Percentiles rank a stretch among this genome's conserved stretches.
These are phyloP conservation scores for Nannospalax galili DNA, from an alignment of 2,113 vertebrate species.

Conservation along the genomic window DNA sequence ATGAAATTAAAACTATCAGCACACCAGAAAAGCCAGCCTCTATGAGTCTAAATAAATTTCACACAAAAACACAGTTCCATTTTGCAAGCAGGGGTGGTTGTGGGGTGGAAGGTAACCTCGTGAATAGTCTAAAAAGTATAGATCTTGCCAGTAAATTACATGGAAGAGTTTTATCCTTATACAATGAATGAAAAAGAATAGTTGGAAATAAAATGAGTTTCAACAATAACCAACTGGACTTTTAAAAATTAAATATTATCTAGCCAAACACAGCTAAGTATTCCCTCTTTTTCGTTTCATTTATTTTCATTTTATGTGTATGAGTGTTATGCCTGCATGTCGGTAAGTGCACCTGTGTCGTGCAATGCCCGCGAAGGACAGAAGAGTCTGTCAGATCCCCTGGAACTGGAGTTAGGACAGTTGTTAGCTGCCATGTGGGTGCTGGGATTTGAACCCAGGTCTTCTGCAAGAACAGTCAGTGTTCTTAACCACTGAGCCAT, in stretches of 20 bases:
- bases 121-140: conserved; percentile 74
- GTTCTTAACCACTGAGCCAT: too few species aligned
- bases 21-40: conserved; percentile 85
- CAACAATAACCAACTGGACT: conserved; percentile 65
- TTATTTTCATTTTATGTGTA: too few species aligned
- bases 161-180: conserved; percentile 64
- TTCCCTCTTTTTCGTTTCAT: conserved; percentile 57
- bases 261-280: conserved; percentile 72
- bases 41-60: conserved; percentile 84
- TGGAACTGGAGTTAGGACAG: too few species aligned
- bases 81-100: conserved; percentile 73
- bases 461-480: too few species aligned
- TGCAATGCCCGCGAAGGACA: too few species aligned
- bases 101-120: conserved; percentile 45
- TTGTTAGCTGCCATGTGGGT: too few species aligned
- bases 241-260: conserved; percentile 67
- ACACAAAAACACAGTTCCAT: conserved; percentile 81
- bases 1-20: conserved; percentile 88
- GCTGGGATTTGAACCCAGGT: too few species aligned
- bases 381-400: too few species aligned
- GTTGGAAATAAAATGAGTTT: conserved; percentile 76
- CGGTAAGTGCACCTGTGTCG: too few species aligned
- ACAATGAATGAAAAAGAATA: conserved; percentile 68
- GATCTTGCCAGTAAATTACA: conserved; percentile 75
- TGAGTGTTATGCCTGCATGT: too few species aligned